Base-by-base conservation (phyloP, 2,888 invertebrate species). In the Plagodis pulveraria region DNA sequence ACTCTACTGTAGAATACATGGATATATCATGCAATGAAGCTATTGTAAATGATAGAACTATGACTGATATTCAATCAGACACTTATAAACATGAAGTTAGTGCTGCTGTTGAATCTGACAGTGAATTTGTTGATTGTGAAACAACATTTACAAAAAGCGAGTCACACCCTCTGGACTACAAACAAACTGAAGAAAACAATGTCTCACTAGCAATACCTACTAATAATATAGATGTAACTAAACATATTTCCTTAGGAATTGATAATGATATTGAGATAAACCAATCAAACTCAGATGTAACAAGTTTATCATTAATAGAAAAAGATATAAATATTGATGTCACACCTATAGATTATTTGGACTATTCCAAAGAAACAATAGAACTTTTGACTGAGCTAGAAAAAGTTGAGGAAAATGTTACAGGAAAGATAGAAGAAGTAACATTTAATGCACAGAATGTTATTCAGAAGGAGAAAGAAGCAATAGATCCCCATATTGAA, bases 111-210 rank as follows among this genome's bases (percentile, higher is more conserved):
- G 90, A 91, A 61, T 90, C 91, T 6, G 91, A 91, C 64, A 72
- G 81, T 72, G 91, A 91, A 63, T 91, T 91, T 84, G 70, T 87
- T 42, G 91, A 92, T 64, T 91, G 91, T 77, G 91, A 91, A 76
- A 84, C 89, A 52, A 88, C 87, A 67, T 81, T 89, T 62, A 80
- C 77, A n/a, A 85, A 85, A 64, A 78, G 77, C 74, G 81, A 83
- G 50, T 72, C 70, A 45, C 41, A 52, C 32, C 10, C 55, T 22
- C 9, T 56, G 6, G 56, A 56, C 41, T 22, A 10, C 33, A 51
- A 52, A 41, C 33, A 33, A 45, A 48, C 49, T 32, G 41, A 52
- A 50, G 45, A 41, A 32, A 48, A 49, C 6, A 12, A 9, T 11
- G 0, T 11, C 33, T 35, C 7, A 33, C 8, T 40, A 1, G 9